A percentile compares a stretch with the other conserved stretches of the same genome.
Conservation (phyloP, 2,113 vertebrate species). For the Muscicapa adusta region DNA sequence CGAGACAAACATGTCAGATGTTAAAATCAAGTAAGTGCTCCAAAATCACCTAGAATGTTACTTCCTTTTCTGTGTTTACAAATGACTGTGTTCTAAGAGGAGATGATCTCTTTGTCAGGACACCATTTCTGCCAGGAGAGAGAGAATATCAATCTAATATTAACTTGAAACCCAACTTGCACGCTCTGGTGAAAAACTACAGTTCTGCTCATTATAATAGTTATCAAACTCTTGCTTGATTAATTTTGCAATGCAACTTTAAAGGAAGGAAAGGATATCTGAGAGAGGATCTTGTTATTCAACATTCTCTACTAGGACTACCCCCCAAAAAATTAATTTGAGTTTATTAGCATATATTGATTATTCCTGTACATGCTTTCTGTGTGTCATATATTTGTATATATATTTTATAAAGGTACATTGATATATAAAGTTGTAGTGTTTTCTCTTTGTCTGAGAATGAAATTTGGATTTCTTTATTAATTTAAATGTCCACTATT, state of each 20-base stretch:
- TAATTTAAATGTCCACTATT: background rate
- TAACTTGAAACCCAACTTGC: background rate
- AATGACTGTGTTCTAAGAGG: background rate
- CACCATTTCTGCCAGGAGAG: background rate
- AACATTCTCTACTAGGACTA: background rate
- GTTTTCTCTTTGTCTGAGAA: background rate
- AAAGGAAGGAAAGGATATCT: background rate
- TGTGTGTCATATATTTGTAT: background rate
- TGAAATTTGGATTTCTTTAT: background rate
- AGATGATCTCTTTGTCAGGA: background rate
- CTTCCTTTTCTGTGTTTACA: background rate
- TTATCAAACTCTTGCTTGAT: background rate
- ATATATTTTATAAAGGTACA: background rate
- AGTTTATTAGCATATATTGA: background rate
- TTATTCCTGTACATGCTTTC: background rate
- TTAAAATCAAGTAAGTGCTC: background rate
- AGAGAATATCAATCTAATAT: background rate
- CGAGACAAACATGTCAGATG: fast-evolving
- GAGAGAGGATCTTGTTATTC: background rate
- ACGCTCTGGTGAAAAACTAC: background rate
- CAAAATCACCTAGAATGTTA: background rate
- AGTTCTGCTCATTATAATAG: background rate
- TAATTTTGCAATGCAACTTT: background rate
- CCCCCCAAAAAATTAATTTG: background rate
- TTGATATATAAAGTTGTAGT: background rate